A percentile compares a stretch with the other conserved stretches of the same genome.
phyloP scores from a whole-genome alignment of 2,113 vertebrate species.

The Phylloscopus whistleri region DNA sequence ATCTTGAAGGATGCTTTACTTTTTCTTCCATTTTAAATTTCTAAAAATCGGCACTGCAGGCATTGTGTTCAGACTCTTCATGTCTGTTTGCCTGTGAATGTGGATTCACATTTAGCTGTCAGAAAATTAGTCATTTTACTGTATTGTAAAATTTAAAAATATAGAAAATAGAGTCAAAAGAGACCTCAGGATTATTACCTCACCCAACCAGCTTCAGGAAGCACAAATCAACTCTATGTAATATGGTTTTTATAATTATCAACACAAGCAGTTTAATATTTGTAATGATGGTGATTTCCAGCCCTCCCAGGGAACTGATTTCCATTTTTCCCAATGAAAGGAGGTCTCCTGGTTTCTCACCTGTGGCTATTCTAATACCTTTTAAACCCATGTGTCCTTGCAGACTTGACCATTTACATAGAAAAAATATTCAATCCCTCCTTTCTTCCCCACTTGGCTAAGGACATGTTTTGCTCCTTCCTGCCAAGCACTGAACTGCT shows the following conservation, averaged over 20 bases:
- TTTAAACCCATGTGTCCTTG: not conserved
- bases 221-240: not conserved
- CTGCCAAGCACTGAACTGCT: not conserved
- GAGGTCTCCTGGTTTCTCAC: not conserved
- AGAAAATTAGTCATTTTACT: not conserved
- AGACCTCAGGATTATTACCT: not conserved
- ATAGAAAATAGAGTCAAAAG: not conserved
- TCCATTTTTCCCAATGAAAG: not conserved
- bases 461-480: fast-evolving
- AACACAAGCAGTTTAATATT: not conserved
- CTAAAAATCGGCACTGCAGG: not conserved
- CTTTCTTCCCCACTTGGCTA: not conserved
- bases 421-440: not conserved
- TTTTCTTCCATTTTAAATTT: not conserved
- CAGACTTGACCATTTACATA: not conserved
- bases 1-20: not conserved
- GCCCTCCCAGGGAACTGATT: not conserved
- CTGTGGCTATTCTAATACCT: not conserved
- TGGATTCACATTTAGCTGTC: not conserved
- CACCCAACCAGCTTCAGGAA: not conserved
- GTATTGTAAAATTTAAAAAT: not conserved
- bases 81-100: not conserved
- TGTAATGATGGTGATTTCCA: not conserved
- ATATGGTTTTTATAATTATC: not conserved
- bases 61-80: not conserved